phyloP scores from a whole-genome alignment of 2,113 vertebrate species.

The Caloenas nicobarica region DNA sequence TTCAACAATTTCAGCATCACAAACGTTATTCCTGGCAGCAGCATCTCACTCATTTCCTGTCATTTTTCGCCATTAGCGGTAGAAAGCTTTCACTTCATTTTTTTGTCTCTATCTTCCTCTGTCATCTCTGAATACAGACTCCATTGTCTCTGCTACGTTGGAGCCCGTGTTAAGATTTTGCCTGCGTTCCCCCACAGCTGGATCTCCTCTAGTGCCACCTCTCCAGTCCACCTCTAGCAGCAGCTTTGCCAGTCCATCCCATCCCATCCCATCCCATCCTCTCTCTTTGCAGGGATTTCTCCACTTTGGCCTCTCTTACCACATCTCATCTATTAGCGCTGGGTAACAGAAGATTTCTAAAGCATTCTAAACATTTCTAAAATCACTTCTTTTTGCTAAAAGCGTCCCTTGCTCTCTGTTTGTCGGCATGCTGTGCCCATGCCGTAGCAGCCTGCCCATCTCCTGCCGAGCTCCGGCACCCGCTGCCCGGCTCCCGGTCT shows the following conservation, averaged over 20 bases:
- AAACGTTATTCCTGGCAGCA: conserved; percentile 29
- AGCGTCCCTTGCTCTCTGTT: fast-evolving
- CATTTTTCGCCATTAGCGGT: conserved; percentile 40
- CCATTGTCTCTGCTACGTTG: neutral
- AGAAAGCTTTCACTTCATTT: conserved; percentile 37
- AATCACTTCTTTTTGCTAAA: neutral
- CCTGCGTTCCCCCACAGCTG: neutral
- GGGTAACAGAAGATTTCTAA: neutral
- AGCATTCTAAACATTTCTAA: neutral
- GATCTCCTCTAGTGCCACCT: conserved; percentile 14
- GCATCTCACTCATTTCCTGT: conserved; percentile 38
- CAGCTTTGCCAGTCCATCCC: neutral
- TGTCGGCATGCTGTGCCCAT: neutral
- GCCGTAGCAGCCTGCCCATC: neutral
- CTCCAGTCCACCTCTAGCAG: neutral
- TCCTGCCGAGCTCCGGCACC: neutral
- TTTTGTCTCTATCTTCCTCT: conserved; percentile 22
- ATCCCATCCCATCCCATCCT: fast-evolving
- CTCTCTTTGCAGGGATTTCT: neutral
- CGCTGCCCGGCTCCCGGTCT: neutral
- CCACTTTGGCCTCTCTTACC: neutral
- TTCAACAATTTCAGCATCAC: neutral
- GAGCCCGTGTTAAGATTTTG: neutral
- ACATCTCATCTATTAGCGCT: fast-evolving
- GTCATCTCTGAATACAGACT: conserved; percentile 9